Evolutionary conservation across 92 coral and sea anemone species (phyloP).

Genomic region (Porites evermanni): DNA sequence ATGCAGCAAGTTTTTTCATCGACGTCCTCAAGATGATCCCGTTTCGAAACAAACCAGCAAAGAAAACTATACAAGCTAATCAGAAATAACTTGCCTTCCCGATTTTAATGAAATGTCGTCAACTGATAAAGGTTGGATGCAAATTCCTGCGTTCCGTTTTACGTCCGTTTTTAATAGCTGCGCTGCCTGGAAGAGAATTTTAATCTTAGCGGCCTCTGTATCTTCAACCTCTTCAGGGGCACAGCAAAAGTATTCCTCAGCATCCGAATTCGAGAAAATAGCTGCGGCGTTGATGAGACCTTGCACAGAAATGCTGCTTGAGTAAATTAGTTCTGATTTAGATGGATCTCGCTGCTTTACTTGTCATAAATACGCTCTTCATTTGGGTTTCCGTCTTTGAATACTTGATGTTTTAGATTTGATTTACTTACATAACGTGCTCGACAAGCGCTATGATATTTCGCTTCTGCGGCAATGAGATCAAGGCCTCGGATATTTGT

Average conservation of each 20-base stretch:
- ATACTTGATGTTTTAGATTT: conserved; percentile 38
- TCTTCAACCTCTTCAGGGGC: conserved; percentile 7
- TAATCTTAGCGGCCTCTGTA: conserved; percentile 27
- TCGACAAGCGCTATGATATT: conserved; percentile 45
- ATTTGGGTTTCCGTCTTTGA: conserved; percentile 19
- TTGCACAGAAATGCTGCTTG: conserved; percentile 47
- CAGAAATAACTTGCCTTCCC: conserved; percentile 47
- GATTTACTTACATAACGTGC: conserved; percentile 59
- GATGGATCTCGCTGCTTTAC: conserved; percentile 49
- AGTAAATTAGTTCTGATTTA: conserved; percentile 58
- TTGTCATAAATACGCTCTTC: conserved; percentile 30
- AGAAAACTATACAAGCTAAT: conserved; percentile 52
- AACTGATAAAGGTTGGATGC: conserved; percentile 48
- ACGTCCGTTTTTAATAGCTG: conserved; percentile 34
- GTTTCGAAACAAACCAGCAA: conserved; percentile 33
- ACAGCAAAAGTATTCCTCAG: background rate
- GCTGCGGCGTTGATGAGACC: conserved; percentile 46
- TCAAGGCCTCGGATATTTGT: conserved; percentile 50
- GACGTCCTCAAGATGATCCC: background rate
- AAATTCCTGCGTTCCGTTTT: conserved; percentile 42
- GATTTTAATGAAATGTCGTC: conserved; percentile 42
- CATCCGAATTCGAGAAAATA: background rate
- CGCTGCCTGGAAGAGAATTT: conserved; percentile 53
- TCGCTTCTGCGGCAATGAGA: conserved; percentile 54
- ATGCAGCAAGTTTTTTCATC: background rate